phyloP scores from a whole-genome alignment of 2,113 vertebrate species.

The Entomyzon cyanotis region DNA sequence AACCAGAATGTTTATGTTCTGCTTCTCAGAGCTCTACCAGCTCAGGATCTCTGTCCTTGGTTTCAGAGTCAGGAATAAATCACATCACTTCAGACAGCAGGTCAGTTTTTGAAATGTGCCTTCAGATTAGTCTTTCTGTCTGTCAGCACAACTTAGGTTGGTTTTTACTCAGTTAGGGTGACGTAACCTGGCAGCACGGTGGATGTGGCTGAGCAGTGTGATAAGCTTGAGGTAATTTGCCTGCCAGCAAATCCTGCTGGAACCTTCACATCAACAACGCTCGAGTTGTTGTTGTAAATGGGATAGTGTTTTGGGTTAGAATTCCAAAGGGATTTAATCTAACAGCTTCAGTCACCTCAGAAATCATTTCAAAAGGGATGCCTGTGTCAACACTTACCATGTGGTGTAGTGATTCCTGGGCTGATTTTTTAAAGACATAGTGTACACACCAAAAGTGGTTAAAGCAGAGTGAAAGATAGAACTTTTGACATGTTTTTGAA shows the following conservation, averaged over 20 bases:
- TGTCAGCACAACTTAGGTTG: not conserved
- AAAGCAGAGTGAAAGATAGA: not conserved
- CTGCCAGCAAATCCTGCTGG: not conserved
- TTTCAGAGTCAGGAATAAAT: not conserved
- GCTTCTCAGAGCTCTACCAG: not conserved
- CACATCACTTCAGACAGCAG: not conserved
- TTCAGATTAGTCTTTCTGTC: not conserved
- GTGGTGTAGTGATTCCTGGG: not conserved
- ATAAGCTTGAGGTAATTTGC: not conserved
- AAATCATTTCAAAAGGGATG: not conserved
- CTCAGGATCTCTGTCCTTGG: not conserved
- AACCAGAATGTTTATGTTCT: not conserved
- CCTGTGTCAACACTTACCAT: not conserved
- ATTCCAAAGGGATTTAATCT: not conserved
- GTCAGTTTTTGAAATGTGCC: not conserved
- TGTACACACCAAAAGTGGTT: not conserved
- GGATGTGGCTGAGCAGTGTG: not conserved
- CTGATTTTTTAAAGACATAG: not conserved
- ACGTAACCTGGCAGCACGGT: rapidly evolving
- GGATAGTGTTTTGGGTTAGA: not conserved
- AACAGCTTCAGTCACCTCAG: not conserved
- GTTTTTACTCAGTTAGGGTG: not conserved
- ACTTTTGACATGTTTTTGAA: not conserved
- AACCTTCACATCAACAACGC: not conserved
- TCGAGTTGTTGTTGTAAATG: not conserved